Evolutionary conservation across 1,140 invertebrate species (phyloP), one percentile per base, ranked within the genome.

Genomic region (Tetramorium simillimum): DNA sequence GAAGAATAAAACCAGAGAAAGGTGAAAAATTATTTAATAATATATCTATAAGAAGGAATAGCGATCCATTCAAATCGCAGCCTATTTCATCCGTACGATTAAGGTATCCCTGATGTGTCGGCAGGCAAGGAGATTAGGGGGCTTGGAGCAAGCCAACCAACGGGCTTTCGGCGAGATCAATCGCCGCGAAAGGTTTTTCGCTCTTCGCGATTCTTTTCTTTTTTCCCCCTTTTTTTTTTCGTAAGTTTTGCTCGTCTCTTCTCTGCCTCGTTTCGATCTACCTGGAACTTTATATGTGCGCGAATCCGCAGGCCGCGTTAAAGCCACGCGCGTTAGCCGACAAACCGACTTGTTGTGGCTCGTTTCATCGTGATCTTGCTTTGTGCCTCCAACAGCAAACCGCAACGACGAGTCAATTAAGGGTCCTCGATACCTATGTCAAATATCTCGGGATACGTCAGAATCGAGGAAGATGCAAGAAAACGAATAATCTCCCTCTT

Each of bases 161-260:
- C 81, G 53, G 53, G 65, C 40, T 80, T 90, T 90, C 89, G 89
- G 89, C 81, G 62, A 87, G 89, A 89, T 89, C 88, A 90, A 89
- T 89, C 89, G 86, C 51, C 89, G 70, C 58, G 86, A 87, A 75
- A 62, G 86, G 43, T 67, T 67, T 67, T 87, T 62, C 53, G 88
- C 86, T 85, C 24, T 46, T 21, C 43, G 18, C 37, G 60, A 56
- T 53, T 89, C 40, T 67, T 21, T 53, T 53, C 18, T n/a, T n/a
- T n/a, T n/a, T n/a, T n/a, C n/a, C n/a, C n/a, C 37, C 14, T 65
- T 40, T 69, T 67, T 40, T 76, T 56, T 85, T 67, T 56, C 75
- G 75, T 67, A 12, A 37, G 56, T 65, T 75, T 51, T 18, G 51
- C 43, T 33, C 62, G 49, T 63, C 46, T 62, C 43, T 62, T 51